Evolutionary conservation across 2,888 invertebrate species (phyloP), one percentile per base, ranked within the genome.

Genomic region (Allophyes oxyacanthae): DNA sequence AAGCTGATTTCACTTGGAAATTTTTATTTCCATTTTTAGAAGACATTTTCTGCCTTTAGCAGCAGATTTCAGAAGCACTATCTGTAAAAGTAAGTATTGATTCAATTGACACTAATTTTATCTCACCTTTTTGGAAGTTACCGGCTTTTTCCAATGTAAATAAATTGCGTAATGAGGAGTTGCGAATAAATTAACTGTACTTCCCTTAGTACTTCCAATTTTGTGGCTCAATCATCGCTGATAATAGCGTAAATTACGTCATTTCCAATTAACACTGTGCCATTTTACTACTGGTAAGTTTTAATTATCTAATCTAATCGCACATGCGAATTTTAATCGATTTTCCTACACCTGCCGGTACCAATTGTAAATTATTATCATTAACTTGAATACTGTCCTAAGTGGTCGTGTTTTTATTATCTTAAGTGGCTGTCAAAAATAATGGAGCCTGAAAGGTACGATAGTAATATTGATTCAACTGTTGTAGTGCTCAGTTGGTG

Each of bases 111-210:
- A 10, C 36, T 15, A 5, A 30, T 25, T 32, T 2, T 25, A 36
- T 30, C 45, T 58, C 25, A 57, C 53, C 61, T 61, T 64, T 66
- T 30, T 50, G 30, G 38, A 55, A 65, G 33, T 50, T 37, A 64
- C 72, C 79, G 77, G 77, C 59, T 62, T 61, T 67, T 57, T 59
- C 7, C 49, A 51, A 67, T 42, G 52, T 71, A 76, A 75, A 71
- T 68, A 66, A 66, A 77, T 81, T 79, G 77, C 77, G 72, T 67
- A 75, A 75, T 64, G 58, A 13, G 9, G 51, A 50, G 36, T n/a
- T 30, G 9, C 34, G 49, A 45, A 44, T 72, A 75, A 73, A 53
- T 53, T 60, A 62, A 44, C 59, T 53, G 56, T 28, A 28, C 28
- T 28, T n/a, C n/a, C n/a, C n/a, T n/a, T n/a, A n/a, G 4, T 60